Percentiles rank a stretch among this genome's conserved stretches.
Conservation (phyloP, 2,888 invertebrate genomes). For the Drosophila macrospina region DNA sequence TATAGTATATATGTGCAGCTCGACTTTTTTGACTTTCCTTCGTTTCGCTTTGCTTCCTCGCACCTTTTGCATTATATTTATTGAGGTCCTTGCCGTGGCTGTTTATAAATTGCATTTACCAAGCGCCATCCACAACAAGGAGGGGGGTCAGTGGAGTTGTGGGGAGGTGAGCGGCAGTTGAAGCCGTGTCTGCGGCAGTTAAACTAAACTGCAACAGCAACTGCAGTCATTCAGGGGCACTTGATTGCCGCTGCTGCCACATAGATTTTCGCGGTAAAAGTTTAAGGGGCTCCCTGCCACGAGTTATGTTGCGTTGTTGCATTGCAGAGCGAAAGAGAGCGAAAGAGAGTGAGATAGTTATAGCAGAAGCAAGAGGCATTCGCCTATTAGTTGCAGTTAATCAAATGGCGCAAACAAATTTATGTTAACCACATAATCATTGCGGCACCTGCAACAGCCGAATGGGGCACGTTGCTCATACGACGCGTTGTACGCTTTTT, state of each 20-base stretch:
- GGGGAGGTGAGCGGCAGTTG: conserved; percentile 2
- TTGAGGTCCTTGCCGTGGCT: conserved; percentile 32
- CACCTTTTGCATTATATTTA: conserved; percentile 44
- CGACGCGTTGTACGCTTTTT: conserved; percentile 31
- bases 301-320: conserved; percentile 27
- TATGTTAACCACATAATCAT: conserved; percentile 79
- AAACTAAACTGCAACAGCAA: conserved; percentile 68
- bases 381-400: conserved; percentile 42
- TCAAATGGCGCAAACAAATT: conserved; percentile 69
- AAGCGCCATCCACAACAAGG: neutral
- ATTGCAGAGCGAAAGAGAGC: neutral
- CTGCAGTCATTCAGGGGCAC: conserved; percentile 76
- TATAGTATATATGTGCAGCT: neutral
- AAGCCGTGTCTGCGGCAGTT: conserved; percentile 39
- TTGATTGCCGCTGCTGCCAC: conserved; percentile 58
- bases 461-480: conserved; percentile 44
- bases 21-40: neutral
- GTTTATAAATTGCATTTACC: conserved; percentile 65
- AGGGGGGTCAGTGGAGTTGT: too few relatives aligned
- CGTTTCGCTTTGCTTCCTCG: neutral
- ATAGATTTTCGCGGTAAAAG: conserved; percentile 50
- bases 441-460: conserved; percentile 51
- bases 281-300: conserved; percentile 41
- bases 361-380: neutral
- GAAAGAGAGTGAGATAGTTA: neutral